phyloP scores from a whole-genome alignment of 2,797 vertebrate genomes.

The Micromesistius poutassou region DNA sequence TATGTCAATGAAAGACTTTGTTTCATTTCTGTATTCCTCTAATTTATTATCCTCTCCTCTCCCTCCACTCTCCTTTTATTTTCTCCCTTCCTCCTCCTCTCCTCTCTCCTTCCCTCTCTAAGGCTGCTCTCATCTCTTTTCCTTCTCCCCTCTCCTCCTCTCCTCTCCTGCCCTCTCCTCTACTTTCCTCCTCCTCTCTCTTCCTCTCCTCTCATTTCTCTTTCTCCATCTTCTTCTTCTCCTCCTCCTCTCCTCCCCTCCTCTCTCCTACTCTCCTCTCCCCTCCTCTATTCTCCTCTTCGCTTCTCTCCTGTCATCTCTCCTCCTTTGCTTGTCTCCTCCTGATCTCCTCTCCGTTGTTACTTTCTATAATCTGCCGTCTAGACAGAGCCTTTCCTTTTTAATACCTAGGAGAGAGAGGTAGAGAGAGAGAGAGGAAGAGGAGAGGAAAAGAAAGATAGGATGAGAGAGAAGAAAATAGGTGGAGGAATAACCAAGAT shows the following conservation, averaged over 20 bases:
- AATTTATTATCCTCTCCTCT: not conserved
- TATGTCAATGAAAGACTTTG: slow-evolving; percentile 46
- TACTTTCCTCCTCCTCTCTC: slow-evolving; percentile 21
- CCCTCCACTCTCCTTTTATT: not conserved
- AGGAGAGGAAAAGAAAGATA: slow-evolving; percentile 7
- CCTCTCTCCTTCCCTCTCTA: not conserved
- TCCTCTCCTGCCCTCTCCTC: slow-evolving; percentile 17
- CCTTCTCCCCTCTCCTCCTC: not conserved
- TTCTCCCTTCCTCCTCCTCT: not conserved
- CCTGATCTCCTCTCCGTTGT: slow-evolving; percentile 40
- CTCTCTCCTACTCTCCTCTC: slow-evolving; percentile 1
- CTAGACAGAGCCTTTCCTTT: slow-evolving; percentile 62
- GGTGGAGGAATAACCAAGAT: not conserved
- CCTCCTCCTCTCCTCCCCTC: not conserved
- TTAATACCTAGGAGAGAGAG: slow-evolving; percentile 47
- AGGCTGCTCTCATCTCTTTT: not conserved
- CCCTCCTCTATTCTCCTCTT: not conserved
- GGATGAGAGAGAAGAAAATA: not conserved
- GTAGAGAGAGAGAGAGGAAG: slow-evolving; percentile 12
- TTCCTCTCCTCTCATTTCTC: slow-evolving; percentile 12
- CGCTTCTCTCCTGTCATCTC: not conserved
- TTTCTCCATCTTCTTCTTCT: not conserved
- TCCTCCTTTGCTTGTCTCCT: not conserved
- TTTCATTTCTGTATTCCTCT: not conserved
- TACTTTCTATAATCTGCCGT: slow-evolving; percentile 65